Conservation (phyloP, 2,113 vertebrate genomes). For the Vanacampus margaritifer region DNA sequence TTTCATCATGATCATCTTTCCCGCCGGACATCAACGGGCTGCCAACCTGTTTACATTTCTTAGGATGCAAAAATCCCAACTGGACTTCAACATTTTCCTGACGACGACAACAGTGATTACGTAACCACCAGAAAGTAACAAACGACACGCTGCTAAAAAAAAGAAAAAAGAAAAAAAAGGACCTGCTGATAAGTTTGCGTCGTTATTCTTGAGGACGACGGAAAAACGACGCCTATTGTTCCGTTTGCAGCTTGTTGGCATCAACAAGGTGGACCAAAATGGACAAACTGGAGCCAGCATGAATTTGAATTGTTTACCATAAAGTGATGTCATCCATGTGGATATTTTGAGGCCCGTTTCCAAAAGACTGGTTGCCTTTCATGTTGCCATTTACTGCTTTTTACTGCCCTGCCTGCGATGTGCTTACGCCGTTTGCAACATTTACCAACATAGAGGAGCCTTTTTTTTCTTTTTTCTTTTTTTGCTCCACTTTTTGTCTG, state of each 20-base stretch:
- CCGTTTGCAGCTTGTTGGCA: conserved; percentile 7
- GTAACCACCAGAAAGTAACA: conserved; percentile 21
- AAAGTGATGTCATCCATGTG: conserved; percentile 23
- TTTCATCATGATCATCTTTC: background rate
- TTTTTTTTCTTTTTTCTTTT: background rate
- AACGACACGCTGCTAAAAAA: conserved; percentile 6
- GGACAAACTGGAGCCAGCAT: conserved; percentile 14
- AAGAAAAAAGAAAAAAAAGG: too few relatives aligned
- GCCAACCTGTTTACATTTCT: conserved; percentile 56
- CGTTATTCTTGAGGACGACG: background rate
- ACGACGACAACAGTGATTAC: conserved; percentile 29
- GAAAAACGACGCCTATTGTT: background rate
- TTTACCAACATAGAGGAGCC: background rate
- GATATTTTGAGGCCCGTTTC: conserved; percentile 17
- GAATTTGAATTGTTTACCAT: conserved; percentile 56
- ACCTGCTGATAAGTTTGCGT: background rate
- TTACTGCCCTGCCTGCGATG: conserved; percentile 25
- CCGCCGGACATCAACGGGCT: conserved; percentile 20
- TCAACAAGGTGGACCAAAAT: background rate
- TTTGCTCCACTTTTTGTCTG: background rate
- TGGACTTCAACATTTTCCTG: conserved; percentile 6
- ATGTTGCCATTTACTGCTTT: conserved; percentile 23
- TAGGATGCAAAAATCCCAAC: conserved; percentile 29
- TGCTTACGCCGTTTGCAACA: background rate
- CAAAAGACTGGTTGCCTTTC: conserved; percentile 51